Evolutionary conservation across 2,797 vertebrate species (phyloP).

Genomic region (Toxotes lorentzi): DNA sequence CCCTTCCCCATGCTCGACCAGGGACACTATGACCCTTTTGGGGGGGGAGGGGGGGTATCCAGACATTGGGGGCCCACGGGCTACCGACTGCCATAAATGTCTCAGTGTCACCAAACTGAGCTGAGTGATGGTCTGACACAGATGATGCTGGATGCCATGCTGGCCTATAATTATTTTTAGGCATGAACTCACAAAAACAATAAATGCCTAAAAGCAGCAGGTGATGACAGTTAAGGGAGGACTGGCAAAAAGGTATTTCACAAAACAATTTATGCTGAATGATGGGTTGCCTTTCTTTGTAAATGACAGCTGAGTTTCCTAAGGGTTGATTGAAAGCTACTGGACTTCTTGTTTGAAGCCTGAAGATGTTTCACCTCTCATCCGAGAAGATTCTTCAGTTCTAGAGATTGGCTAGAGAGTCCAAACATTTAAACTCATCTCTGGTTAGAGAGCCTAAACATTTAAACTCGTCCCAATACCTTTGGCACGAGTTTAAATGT

Average conservation of each 20-base stretch:
- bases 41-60: conserved; percentile 57
- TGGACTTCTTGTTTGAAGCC: too few species aligned
- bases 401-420: too few species aligned
- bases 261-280: background rate
- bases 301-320: conserved; percentile 25
- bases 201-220: conserved; percentile 28
- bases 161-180: conserved; percentile 49
- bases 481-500: too few species aligned
- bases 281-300: conserved; percentile 12
- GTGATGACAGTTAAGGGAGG: background rate
- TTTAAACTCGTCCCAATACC: too few species aligned
- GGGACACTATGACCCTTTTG: conserved; percentile 69
- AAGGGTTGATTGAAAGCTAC: too few species aligned
- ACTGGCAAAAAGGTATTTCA: background rate
- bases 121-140: conserved; percentile 58
- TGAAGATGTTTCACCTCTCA: too few species aligned
- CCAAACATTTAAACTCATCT: too few species aligned
- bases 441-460: too few species aligned
- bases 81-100: conserved; percentile 58
- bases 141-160: conserved; percentile 45
- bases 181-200: conserved; percentile 30
- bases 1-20: conserved; percentile 44
- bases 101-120: conserved; percentile 62
- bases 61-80: conserved; percentile 47
- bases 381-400: too few species aligned